Conservation (phyloP, 2,888 invertebrate species). For the Lottia scabra region DNA sequence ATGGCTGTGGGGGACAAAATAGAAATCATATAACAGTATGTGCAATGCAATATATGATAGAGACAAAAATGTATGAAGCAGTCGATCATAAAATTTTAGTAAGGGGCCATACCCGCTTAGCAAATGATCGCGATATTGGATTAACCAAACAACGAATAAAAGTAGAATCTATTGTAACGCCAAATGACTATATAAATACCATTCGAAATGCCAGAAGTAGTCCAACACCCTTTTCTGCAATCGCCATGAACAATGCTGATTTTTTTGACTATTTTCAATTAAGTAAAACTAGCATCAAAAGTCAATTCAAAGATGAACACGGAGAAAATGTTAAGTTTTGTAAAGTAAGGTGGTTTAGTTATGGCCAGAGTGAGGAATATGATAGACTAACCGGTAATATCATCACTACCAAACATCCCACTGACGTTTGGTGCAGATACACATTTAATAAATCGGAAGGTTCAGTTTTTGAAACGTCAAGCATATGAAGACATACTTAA, state of each 20-base stretch:
- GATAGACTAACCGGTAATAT: neutral
- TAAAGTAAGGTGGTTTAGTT: slow-evolving; percentile 8
- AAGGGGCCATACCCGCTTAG: neutral
- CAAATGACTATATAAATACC: neutral
- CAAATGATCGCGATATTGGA: neutral
- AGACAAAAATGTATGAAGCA: neutral
- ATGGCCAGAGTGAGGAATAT: slow-evolving; percentile 9
- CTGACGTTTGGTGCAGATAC: slow-evolving; percentile 8
- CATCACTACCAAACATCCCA: too few species aligned
- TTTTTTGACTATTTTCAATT: slow-evolving; percentile 3
- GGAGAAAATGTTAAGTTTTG: slow-evolving; percentile 2
- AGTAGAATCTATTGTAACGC: neutral
- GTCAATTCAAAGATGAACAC: neutral
- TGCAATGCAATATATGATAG: too few species aligned
- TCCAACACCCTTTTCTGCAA: neutral
- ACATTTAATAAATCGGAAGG: neutral
- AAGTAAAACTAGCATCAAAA: neutral
- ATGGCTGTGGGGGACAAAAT: neutral
- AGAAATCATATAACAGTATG: too few species aligned
- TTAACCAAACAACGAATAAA: neutral
- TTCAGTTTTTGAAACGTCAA: neutral
- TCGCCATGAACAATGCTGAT: neutral
- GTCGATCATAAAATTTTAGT: neutral
- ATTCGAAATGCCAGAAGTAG: neutral
- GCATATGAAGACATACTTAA: neutral